A percentile compares a stretch with the other conserved stretches of the same genome.
phyloP scores from a whole-genome alignment of 2,113 vertebrate species.

The Dolichotis patagonum region DNA sequence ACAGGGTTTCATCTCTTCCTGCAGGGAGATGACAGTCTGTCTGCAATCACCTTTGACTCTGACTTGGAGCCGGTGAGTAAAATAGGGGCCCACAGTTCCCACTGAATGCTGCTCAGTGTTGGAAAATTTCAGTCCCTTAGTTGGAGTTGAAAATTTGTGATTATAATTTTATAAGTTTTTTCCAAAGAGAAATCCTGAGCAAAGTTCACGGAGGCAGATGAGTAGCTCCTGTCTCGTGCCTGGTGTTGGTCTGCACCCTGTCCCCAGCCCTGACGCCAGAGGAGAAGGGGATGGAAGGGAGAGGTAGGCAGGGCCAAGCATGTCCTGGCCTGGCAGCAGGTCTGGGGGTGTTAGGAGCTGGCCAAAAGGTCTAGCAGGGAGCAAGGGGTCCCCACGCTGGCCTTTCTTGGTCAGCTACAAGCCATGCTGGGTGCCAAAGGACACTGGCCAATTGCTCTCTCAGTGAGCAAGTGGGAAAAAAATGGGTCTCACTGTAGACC shows the following conservation, averaged over 20 bases:
- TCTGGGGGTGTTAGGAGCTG: background rate
- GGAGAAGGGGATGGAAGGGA: too few relatives aligned
- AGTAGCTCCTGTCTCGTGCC: background rate
- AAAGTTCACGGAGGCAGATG: background rate
- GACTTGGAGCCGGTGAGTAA: constrained; percentile 88
- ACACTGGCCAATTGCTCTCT: background rate
- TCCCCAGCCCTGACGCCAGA: background rate
- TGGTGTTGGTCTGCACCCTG: background rate
- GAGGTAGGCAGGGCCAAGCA: background rate
- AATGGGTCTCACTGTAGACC: background rate
- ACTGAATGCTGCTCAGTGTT: background rate
- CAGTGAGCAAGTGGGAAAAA: background rate
- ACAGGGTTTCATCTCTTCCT: constrained; percentile 57
- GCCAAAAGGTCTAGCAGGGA: background rate
- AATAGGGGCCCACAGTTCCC: background rate
- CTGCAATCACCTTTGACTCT: constrained; percentile 87
- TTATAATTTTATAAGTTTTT: background rate
- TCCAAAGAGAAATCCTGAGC: background rate
- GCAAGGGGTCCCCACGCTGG: background rate
- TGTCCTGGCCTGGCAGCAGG: background rate
- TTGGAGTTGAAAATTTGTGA: background rate
- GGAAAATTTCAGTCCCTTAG: background rate
- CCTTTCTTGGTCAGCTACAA: background rate
- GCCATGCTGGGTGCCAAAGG: too few relatives aligned
- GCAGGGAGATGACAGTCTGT: constrained; percentile 90